These are phyloP conservation scores for Oxycera nigricornis DNA, from an alignment of 2,888 invertebrate genomes.

Conservation along the genomic window DNA sequence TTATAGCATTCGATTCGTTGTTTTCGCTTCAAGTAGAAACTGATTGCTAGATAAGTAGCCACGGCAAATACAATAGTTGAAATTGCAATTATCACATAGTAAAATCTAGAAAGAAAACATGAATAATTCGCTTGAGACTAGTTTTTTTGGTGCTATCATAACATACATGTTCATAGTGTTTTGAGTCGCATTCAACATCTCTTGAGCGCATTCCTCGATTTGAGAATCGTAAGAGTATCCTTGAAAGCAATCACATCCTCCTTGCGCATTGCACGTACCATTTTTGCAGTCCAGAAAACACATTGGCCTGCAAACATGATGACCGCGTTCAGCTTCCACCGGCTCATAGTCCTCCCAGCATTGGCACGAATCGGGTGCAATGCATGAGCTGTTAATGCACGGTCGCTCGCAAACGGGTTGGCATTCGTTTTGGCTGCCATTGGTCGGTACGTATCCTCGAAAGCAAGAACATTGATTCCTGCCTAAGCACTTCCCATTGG, in stretches of 20 bases:
- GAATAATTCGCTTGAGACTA: too few species aligned
- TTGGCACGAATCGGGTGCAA: constrained; percentile 63
- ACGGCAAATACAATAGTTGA: too few species aligned
- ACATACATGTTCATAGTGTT: too few species aligned
- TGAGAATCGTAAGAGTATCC: background rate
- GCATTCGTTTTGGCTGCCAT: constrained; percentile 29
- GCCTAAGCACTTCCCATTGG: constrained; percentile 49
- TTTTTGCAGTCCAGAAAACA: constrained; percentile 50
- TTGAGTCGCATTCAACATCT: background rate
- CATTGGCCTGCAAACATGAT: constrained; percentile 51
- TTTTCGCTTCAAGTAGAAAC: too few species aligned
- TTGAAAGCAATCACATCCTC: background rate
- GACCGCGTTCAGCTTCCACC: background rate
- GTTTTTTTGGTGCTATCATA: too few species aligned
- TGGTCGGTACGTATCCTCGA: constrained; percentile 61
- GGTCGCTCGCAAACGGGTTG: constrained; percentile 45
- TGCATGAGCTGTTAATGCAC: constrained; percentile 48
- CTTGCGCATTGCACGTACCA: constrained; percentile 31
- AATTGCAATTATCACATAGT: too few species aligned
- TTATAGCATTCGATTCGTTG: too few species aligned
- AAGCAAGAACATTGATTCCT: constrained; percentile 53
- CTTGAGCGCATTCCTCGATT: background rate
- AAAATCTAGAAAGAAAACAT: too few species aligned
- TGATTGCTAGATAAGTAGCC: too few species aligned
- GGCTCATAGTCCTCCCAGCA: constrained; percentile 61